A percentile compares a stretch with the other conserved stretches of the same genome.
phyloP scores from a whole-genome alignment of 2,888 invertebrate species.

The Eilema caniola region DNA sequence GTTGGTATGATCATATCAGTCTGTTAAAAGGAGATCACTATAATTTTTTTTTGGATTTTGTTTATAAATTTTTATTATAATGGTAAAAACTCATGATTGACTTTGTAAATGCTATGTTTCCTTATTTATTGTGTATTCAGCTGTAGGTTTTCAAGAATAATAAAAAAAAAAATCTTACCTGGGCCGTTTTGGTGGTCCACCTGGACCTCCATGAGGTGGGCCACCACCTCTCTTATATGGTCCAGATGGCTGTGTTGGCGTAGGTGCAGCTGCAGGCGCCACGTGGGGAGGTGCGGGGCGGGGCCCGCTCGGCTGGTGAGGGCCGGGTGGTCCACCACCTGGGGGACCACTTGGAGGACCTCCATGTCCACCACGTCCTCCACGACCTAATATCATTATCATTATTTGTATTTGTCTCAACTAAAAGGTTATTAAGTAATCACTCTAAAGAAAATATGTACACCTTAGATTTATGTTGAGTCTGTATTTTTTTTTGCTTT shows the following conservation, averaged over 20 bases:
- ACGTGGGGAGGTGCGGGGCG: slow-evolving; percentile 57
- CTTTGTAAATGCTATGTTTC: no score
- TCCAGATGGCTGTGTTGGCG: slow-evolving; percentile 57
- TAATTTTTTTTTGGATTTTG: no score
- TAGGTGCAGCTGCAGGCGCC: slow-evolving; percentile 42
- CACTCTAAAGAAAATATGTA: no score
- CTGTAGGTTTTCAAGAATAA: no score
- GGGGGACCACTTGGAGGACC: slow-evolving; percentile 56
- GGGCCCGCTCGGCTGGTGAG: slow-evolving; percentile 40
- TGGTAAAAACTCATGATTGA: no score
- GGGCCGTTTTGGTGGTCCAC: slow-evolving; percentile 79
- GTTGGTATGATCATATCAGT: no score
- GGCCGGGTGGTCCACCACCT: slow-evolving; percentile 27
- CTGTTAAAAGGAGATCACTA: no score
- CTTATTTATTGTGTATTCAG: no score
- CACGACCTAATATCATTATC: slow-evolving; percentile 53
- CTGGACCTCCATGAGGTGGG: slow-evolving; percentile 72
- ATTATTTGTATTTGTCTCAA: neutral
- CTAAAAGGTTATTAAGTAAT: no score
- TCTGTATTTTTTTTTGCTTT: no score
- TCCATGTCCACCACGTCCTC: slow-evolving; percentile 73
- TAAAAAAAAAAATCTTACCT: slow-evolving; percentile 54
- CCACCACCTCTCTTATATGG: slow-evolving; percentile 76
- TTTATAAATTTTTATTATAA: no score
- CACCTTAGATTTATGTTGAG: no score